Evolutionary conservation across 37 sponge, comb jelly and placozoan species (phyloP).

Genomic region (Oscarella lobularis): DNA sequence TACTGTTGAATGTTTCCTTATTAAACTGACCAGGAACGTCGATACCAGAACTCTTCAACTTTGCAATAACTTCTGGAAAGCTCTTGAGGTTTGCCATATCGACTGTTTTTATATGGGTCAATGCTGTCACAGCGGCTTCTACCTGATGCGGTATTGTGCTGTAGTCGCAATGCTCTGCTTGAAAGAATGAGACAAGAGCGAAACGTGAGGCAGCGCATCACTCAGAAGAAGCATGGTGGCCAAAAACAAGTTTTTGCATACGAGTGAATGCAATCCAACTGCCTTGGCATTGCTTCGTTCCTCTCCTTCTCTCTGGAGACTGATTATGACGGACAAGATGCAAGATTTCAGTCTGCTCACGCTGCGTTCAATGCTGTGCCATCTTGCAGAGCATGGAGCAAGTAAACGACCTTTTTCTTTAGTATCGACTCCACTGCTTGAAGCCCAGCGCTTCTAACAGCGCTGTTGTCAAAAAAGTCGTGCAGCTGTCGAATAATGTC

Average conservation of each 20-base stretch:
- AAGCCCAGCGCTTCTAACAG: conserved; percentile 12
- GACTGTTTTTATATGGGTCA: too few species aligned
- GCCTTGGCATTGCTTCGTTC: conserved; percentile 30
- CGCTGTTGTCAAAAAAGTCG: conserved; percentile 10
- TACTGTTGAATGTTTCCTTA: background rate
- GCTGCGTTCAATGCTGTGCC: conserved; percentile 22
- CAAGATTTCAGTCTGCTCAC: conserved; percentile 15
- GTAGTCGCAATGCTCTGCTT: conserved; percentile 11
- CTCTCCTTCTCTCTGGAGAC: conserved; percentile 10
- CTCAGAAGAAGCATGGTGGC: conserved; percentile 8
- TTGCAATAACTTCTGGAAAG: too few species aligned
- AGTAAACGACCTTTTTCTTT: too few species aligned
- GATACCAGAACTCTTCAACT: too few species aligned
- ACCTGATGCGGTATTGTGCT: background rate
- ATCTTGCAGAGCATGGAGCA: too few species aligned
- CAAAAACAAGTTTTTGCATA: conserved; percentile 10
- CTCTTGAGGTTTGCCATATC: too few species aligned
- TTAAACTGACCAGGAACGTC: too few species aligned
- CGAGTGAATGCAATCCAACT: conserved; percentile 9
- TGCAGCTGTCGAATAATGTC: conserved; percentile 12
- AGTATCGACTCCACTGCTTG: conserved; percentile 13
- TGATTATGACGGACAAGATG: conserved; percentile 9
- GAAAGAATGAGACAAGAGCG: conserved; percentile 7
- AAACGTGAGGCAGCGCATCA: conserved; percentile 1
- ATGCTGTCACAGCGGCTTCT: background rate